A percentile compares a stretch with the other conserved stretches of the same genome.
phyloP scores from a whole-genome alignment of 2,888 invertebrate genomes.

The Andrena hattorfiana region DNA sequence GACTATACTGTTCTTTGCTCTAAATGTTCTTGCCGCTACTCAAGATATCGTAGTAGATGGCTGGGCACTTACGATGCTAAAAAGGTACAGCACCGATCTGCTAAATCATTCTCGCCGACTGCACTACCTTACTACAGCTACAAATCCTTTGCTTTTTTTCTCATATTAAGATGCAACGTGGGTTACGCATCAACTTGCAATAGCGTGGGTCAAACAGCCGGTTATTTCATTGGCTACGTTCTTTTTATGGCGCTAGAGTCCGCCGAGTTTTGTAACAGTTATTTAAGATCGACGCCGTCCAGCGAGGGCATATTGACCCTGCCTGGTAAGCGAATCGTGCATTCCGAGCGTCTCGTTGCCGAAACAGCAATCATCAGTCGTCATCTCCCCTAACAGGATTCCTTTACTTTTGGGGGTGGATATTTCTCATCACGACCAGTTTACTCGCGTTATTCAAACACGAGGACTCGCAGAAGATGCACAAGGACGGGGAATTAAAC shows the following conservation, averaged over 20 bases:
- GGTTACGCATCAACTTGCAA: constrained; percentile 99
- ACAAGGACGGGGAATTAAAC: constrained; percentile 83
- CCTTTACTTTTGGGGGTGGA: constrained; percentile 97
- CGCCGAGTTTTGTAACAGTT: constrained; percentile 97
- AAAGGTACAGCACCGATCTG: constrained; percentile 87
- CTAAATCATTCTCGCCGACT: neutral
- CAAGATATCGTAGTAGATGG: constrained; percentile 99
- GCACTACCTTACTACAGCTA: neutral
- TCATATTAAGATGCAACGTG: constrained; percentile 88
- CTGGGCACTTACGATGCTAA: constrained; percentile 99
- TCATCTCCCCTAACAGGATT: constrained; percentile 88
- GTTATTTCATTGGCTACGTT: constrained; percentile 98
- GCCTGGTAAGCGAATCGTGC: constrained; percentile 83
- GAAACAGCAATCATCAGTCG: neutral
- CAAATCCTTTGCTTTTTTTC: neutral
- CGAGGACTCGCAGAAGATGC: constrained; percentile 87
- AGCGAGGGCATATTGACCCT: constrained; percentile 91
- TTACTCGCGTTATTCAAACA: constrained; percentile 95
- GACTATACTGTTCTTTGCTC: constrained; percentile 94
- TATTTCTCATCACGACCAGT: constrained; percentile 96
- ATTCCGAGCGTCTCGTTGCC: neutral
- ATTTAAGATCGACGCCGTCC: constrained; percentile 91
- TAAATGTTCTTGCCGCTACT: constrained; percentile 99
- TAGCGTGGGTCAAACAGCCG: constrained; percentile 98
- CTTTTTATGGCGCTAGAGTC: constrained; percentile 98